These are phyloP conservation scores for Smittia sp. DNA, from an alignment of 2,888 invertebrate genomes.

Conservation along the genomic window DNA sequence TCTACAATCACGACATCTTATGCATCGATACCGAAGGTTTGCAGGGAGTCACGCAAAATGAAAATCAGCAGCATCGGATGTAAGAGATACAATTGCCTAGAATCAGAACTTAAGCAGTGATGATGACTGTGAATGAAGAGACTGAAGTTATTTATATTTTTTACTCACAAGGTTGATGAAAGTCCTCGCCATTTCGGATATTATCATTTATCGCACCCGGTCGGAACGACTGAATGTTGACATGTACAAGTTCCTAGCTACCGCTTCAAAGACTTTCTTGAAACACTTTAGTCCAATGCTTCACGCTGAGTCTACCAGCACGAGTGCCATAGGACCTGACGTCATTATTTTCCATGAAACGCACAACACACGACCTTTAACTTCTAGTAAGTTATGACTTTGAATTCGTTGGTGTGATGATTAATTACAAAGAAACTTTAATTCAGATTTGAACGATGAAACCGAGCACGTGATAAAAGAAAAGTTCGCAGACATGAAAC, in stretches of 20 bases:
- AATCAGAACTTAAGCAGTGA: conserved; percentile 67
- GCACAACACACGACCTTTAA: conserved; percentile 64
- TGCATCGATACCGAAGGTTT: conserved; percentile 80
- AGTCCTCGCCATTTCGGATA: conserved; percentile 71
- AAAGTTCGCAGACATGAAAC: conserved; percentile 61
- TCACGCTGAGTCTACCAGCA: conserved; percentile 47
- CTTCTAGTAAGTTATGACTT: conserved; percentile 53
- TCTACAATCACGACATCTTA: conserved; percentile 60
- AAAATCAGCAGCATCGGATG: conserved; percentile 58
- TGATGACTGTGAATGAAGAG: too few species aligned
- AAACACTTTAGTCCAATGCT: conserved; percentile 66
- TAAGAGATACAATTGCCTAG: too few species aligned
- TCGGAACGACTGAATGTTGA: conserved; percentile 73
- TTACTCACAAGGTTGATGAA: too few species aligned
- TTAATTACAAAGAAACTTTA: conserved; percentile 2
- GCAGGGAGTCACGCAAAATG: conserved; percentile 56
- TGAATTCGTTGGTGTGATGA: conserved; percentile 37
- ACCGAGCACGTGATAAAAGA: conserved; percentile 63
- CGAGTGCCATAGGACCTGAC: conserved; percentile 65
- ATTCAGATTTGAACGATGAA: conserved; percentile 49
- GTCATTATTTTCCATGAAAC: conserved; percentile 80
- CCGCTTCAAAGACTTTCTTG: conserved; percentile 71
- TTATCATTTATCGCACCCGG: conserved; percentile 72
- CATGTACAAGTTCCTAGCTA: conserved; percentile 73
- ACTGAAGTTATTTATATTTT: too few species aligned